Conservation (phyloP, 2,888 invertebrate genomes). For the Timandra comae region DNA sequence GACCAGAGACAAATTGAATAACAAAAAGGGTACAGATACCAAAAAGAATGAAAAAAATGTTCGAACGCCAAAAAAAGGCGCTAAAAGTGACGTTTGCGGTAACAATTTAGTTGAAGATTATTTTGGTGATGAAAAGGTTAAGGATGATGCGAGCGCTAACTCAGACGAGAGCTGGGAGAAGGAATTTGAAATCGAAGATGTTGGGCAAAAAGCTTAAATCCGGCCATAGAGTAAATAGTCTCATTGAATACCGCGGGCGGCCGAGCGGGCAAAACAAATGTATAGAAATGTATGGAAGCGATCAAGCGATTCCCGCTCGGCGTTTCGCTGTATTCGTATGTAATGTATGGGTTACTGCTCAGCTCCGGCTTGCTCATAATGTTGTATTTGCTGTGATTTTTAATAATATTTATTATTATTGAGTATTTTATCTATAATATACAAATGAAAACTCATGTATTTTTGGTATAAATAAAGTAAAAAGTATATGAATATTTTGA, state of each 20-base stretch:
- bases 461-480: no score
- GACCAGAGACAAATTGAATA: conserved; percentile 45
- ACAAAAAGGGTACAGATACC: conserved; percentile 29
- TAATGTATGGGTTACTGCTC: no score
- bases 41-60: conserved; percentile 8
- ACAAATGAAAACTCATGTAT: no score
- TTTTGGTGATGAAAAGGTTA: conserved; percentile 60
- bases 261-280: background rate
- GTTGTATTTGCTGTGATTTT: no score
- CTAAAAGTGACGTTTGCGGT: conserved; percentile 64
- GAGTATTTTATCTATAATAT: no score
- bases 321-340: no score
- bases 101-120: conserved; percentile 73
- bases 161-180: conserved; percentile 79
- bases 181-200: conserved; percentile 75
- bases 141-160: conserved; percentile 68
- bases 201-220: conserved; percentile 50
- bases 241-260: no score
- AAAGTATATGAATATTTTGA: no score
- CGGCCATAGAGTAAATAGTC: conserved; percentile 26
- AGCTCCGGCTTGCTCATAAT: no score
- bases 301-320: no score
- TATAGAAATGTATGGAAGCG: background rate
- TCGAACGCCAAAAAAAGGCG: conserved; percentile 45
- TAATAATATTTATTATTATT: no score